These are phyloP conservation scores for Apodemia zela DNA, from an alignment of 2,888 invertebrate species.

Conservation along the genomic window DNA sequence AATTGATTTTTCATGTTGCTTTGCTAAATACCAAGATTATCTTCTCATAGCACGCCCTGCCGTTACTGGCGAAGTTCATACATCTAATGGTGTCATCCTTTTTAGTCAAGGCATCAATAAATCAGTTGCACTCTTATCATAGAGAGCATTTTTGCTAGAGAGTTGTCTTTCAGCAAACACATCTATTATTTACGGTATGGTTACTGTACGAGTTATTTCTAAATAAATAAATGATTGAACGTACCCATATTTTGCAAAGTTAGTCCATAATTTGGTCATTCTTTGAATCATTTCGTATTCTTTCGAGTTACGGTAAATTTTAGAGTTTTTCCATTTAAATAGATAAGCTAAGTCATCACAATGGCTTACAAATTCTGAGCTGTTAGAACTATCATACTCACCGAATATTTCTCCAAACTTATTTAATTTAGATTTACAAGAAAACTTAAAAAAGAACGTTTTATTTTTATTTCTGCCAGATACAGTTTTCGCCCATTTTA, in stretches of 20 bases:
- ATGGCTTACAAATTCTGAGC: conserved; percentile 25
- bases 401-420: conserved; percentile 32
- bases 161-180: too few relatives aligned
- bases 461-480: conserved; percentile 39
- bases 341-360: conserved; percentile 33
- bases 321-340: conserved; percentile 33
- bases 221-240: conserved; percentile 21
- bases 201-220: too few relatives aligned
- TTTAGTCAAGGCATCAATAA: too few relatives aligned
- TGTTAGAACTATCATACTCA: conserved; percentile 21
- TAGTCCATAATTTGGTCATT: conserved; percentile 54
- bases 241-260: conserved; percentile 62
- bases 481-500: conserved; percentile 40
- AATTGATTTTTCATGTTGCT: too few relatives aligned
- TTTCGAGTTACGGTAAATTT: conserved; percentile 38
- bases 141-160: too few relatives aligned
- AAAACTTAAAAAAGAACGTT: conserved; percentile 50
- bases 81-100: too few relatives aligned
- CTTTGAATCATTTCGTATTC: conserved; percentile 45
- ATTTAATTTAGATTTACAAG: conserved; percentile 50
- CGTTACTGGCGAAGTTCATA: too few relatives aligned
- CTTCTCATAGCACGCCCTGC: too few relatives aligned
- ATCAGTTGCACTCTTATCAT: too few relatives aligned
- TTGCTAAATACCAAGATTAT: too few relatives aligned
- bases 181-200: too few relatives aligned